Base-by-base conservation (phyloP, 2,888 invertebrate species). In the Limulus polyphemus region DNA sequence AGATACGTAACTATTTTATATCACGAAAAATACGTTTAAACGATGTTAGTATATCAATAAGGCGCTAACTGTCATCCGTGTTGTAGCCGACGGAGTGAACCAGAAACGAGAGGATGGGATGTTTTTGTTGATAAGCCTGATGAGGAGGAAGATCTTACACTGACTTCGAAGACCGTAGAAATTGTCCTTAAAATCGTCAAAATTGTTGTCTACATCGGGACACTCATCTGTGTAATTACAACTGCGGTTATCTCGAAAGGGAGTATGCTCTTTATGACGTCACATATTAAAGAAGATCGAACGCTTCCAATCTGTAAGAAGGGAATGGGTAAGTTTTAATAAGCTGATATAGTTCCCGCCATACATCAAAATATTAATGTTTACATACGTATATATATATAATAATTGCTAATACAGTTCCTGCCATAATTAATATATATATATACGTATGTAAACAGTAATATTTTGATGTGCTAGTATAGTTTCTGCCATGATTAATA, bases 181-280 rank as follows among this genome's bases (percentile, higher is more conserved):
- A 57, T 63, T 48, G 63, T 66, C 10, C 52, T 69, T 47, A 63
- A 64, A 57, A 59, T 64, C 11, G 59, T 68, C 47, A 69, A 69
- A 61, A 47, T 69, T 14, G 50, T 69, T 14, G 59, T 64, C 13
- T 67, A 68, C 50, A 47, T 62, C 2, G 32, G 68, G 10, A 67
- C 68, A 13, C 68, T 67, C 58, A 47, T 57, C n/a, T 54, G 62
- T 5, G 68, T 67, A 14, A 56, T 68, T 2, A 55, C 60, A 55
- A 57, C 61, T 13, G 65, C 62, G 3, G 57, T 67, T 16, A 56
- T 69, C 17, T 65, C 68, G 32, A 69, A 65, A 58, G 63, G 63
- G 16, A 61, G 62, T 63, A 81, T 92, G 68, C 83, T 92, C 69
- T 89, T 93, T 76, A 93, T 93, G 90, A 89, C 91, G 61, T 91